Base-by-base conservation (phyloP, 2,888 invertebrate genomes). In the Spicauda simplicius region DNA sequence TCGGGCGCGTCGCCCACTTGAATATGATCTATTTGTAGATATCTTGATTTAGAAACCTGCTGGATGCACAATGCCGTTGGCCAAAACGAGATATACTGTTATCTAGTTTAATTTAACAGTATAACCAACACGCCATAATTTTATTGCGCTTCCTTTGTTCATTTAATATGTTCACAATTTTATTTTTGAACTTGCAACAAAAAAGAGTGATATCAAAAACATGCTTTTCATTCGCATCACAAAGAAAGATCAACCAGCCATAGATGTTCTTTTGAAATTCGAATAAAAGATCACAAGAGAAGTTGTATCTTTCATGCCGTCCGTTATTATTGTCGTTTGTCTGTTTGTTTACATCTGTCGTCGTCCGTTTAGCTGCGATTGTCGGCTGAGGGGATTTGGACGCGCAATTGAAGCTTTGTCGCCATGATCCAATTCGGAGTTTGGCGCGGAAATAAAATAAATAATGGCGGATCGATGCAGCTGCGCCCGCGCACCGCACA, bases 381-480 rank as follows among this genome's bases (percentile, higher is more conserved):
- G 88, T 88, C 83, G 60, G 37, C 71, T 71, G 74, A 88, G 82
- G 85, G 91, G 91, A 91, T 92, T 92, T 90, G 87, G 84, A 88
- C 89, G 93, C 88, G 83, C 93, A 92, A 92, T 93, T 93, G 89
- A 89, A 90, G 89, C 83, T 90, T 89, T 90, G 92, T 91, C 85
- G 81, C 85, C 82, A 79, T 87, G 89, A 91, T 91, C 90, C 90
- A 91, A 90, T 91, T 91, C 86, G 82, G 81, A 74, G 84, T 87
- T 90, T 91, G 89, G 89, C 90, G 88, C 91, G 89, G 87, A 88
- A 90, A 88, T 89, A 88, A 90, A 90, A 92, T 90, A 92, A 90
- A 91, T 91, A 91, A 91, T 90, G 88, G 87, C 85, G 86, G 88
- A 87, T 84, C 82, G 83, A 80, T 80, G 89, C 91, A 90, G 90